Evolutionary conservation across 2,113 vertebrate species (phyloP).

Genomic region (Pao palembangensis): DNA sequence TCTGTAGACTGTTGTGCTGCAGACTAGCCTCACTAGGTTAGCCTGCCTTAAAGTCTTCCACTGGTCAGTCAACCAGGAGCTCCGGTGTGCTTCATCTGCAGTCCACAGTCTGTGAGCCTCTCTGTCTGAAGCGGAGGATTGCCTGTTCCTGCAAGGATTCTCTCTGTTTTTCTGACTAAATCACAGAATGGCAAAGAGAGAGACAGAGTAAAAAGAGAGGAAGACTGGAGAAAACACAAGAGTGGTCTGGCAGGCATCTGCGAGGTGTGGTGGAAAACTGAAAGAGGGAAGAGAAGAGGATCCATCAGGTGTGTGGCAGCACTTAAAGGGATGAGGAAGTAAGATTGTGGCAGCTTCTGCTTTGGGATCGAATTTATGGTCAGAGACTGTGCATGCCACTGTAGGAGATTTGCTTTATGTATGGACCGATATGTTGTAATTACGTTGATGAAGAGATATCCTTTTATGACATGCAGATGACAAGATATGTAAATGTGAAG

Average conservation of each 20-base stretch:
- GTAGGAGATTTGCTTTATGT: slow-evolving; percentile 1
- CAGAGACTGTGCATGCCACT: slow-evolving; percentile 7
- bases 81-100: slow-evolving; percentile 29
- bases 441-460: slow-evolving; percentile 10
- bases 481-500: slow-evolving; percentile 2
- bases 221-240: slow-evolving; percentile 35
- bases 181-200: slow-evolving; percentile 37
- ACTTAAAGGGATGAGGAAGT: slow-evolving; percentile 49
- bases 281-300: slow-evolving; percentile 42
- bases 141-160: slow-evolving; percentile 64
- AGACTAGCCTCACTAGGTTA: slow-evolving; percentile 47
- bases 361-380: slow-evolving; percentile 15
- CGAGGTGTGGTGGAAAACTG: slow-evolving; percentile 49
- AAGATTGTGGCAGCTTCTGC: slow-evolving; percentile 21
- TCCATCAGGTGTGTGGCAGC: slow-evolving; percentile 70
- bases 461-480: slow-evolving; percentile 31
- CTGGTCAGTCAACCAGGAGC: slow-evolving; percentile 47
- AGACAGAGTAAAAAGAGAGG: slow-evolving; percentile 20
- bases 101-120: slow-evolving; percentile 34
- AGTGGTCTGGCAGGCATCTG: slow-evolving; percentile 62
- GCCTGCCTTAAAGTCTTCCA: slow-evolving; percentile 42
- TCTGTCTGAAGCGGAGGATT: slow-evolving; percentile 71
- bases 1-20: slow-evolving; percentile 31
- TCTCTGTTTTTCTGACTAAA: slow-evolving; percentile 46
- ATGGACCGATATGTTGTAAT: neutral